Base-by-base conservation (phyloP, 1,140 invertebrate genomes). In the Dendrolimus kikuchii region DNA sequence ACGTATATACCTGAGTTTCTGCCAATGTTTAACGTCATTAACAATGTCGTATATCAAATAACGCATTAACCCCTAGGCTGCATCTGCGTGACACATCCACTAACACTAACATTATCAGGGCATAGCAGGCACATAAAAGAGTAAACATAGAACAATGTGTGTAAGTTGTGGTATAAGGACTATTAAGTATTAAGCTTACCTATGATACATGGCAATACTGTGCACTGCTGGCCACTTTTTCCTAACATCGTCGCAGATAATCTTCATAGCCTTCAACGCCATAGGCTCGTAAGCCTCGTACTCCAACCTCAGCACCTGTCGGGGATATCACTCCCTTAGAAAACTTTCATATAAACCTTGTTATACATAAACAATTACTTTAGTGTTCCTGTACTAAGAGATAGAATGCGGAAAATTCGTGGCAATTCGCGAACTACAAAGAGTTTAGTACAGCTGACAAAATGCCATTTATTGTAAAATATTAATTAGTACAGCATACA, bases 221-320 rank as follows among this genome's bases (percentile, higher is more conserved):
- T 92, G 88, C n/a, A 97, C 84, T 41, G 90, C 80, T 1, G 86
- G 75, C 94, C 94, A 97, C 71, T 92, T 91, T 9, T 74, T 70
- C 45, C 94, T 88, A 7, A 95, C 89, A 49, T 93, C 88, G 0
- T 84, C 62, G 79, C 96, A 98, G 6, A 98, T 92, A 60, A 91
- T 91, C 55, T 91, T 89, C 90, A 98, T 92, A 64, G 94, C 91
- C 73, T 95, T 95, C 2, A 94, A 60, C 7, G 96, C 97, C 97
- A 99, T 99, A 46, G 91, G 85, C 63, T 95, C 92, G 85, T 98
- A 99, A 0, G 96, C 95, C 89, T 99, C 97, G 89, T 99, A 99
- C 76, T 96, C 93, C 43, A 99, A 87, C 51, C 90, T 89, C 5
- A 93, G 49, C 8, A 99, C 96, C 91, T 85, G 66, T n/a, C n/a